Percentiles rank a stretch among this genome's conserved stretches.
Evolutionary conservation across 2,797 vertebrate genomes (phyloP).

Genomic region (Hylomyscus alleni): DNA sequence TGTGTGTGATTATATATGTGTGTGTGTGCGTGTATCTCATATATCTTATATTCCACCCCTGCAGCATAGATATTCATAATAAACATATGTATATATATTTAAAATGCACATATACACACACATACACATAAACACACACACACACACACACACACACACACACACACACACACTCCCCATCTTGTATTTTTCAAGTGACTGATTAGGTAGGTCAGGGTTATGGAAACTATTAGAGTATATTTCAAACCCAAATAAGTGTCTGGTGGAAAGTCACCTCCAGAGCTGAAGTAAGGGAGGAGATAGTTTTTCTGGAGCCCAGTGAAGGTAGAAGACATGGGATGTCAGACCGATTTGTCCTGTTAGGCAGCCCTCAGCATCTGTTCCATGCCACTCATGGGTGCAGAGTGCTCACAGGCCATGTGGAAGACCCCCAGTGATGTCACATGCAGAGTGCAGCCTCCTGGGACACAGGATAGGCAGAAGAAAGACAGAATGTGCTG

Average conservation of each 20-base stretch:
- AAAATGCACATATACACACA: too few species aligned
- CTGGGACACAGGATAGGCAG: not conserved
- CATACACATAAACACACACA: not conserved
- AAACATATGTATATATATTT: too few species aligned
- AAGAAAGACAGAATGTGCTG: not conserved
- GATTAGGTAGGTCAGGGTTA: not conserved
- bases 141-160: not conserved
- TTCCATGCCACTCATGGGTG: fast-evolving
- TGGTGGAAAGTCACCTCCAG: not conserved
- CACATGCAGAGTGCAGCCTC: fast-evolving
- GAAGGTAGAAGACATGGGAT: not conserved
- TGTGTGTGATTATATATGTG: too few species aligned
- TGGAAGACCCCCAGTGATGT: not conserved
- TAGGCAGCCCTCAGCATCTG: too few species aligned
- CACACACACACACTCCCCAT: too few species aligned
- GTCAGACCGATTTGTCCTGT: fast-evolving
- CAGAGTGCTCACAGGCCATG: not conserved
- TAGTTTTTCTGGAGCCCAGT: not conserved
- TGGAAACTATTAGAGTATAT: not conserved
- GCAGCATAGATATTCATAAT: too few species aligned
- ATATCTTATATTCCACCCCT: too few species aligned
- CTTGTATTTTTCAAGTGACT: not conserved
- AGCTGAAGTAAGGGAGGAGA: not conserved
- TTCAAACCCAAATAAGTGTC: not conserved
- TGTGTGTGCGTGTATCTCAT: too few species aligned